Base-by-base conservation (phyloP, 2,797 vertebrate genomes). In the Pangasius sanitwongsei region DNA sequence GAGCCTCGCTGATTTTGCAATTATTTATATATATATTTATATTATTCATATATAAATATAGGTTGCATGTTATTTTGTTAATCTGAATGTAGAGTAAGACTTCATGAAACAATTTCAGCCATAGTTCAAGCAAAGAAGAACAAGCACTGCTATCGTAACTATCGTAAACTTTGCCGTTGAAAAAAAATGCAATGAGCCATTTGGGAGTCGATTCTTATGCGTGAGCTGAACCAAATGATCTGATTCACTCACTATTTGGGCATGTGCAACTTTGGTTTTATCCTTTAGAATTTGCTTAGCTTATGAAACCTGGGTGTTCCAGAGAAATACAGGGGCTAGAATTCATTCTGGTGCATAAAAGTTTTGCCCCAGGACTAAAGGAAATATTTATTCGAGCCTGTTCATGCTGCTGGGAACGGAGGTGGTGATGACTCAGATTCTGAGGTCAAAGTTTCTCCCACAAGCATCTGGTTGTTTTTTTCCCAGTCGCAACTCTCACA, bases 381-480 rank as follows among this genome's bases (percentile, higher is more conserved):
- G 34, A 63, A 63, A 41, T 41, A 50, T 48, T 84, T 65, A 65
- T 50, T n/a, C 4, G 41, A 61, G 34, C 6, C 57, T 61, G 57
- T 41, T 41, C 20, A 82, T 44, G 57, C 34, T 28, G n/a, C n/a
- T 1, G 15, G 61, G 82, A 84, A 20, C 4, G 15, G 41, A 84
- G 82, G 59, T 31, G 82, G 41, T 65, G 13, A 84, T 84, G 82
- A 84, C 12, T 84, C 59, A 67, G 15, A 65, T 31, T 15, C 41
- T 67, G 41, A 67, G 61, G 81, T 83, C 80, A 61, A 65, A 65
- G 59, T n/a, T 83, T 65, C 59, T 83, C 53, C 34, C 12, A 5
- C 57, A 61, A 82, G 80, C 80, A 65, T 65, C 81, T 83, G 81
- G 5, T 25, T 41, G 41, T 63, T 83, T 25, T 83, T 83, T 44